Base-by-base conservation (phyloP, 2,113 vertebrate species). In the Anhinga anhinga region DNA sequence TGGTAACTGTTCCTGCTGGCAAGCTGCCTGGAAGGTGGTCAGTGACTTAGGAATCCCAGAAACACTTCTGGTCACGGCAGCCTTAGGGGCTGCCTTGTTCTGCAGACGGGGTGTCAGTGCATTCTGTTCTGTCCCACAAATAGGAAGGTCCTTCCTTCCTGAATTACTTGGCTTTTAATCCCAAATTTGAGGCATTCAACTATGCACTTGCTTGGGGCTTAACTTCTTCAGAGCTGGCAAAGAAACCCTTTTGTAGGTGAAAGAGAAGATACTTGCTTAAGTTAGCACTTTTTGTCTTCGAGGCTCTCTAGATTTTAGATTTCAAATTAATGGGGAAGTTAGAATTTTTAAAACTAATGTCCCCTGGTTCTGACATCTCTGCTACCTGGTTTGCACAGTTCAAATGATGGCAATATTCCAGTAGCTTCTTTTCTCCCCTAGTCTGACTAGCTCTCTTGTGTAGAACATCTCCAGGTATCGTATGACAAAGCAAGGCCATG, bases 211-310 rank as follows among this genome's bases (percentile, higher is more conserved):
- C 27, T 81, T 73, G 36, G 17, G 15, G 12, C 2, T 2, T 86
- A 38, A 15, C 19, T 11, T 49, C 30, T 62, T 92, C 50, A 63
- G 69, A 79, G 13, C 26, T 72, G n/a, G 9, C 42, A 71, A 66
- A 66, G 29, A 71, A 78, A 26, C 16, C 4, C 44, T 79, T 76
- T 30, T 86, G 19, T 32, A 49, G 17, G 15, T 40, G 21, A 34
- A 56, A 80, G 30, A 42, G 38, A 84, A 53, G 59, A 56, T 69
- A 18, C 22, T 34, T 88, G 36, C 10, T 45, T 40, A 16, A 50
- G 3, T n/a, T 73, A 44, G 14, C 38, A 36, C 12, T 9, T 79
- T 32, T 22, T 49, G 17, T 50, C 47, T 67, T 63, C 0, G 0
- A 86, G 22, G 21, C 6, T 65, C 14, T 82, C n/a, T 74, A 20